Conservation (phyloP, 2,113 vertebrate species). For the Muntiacus muntjak region DNA sequence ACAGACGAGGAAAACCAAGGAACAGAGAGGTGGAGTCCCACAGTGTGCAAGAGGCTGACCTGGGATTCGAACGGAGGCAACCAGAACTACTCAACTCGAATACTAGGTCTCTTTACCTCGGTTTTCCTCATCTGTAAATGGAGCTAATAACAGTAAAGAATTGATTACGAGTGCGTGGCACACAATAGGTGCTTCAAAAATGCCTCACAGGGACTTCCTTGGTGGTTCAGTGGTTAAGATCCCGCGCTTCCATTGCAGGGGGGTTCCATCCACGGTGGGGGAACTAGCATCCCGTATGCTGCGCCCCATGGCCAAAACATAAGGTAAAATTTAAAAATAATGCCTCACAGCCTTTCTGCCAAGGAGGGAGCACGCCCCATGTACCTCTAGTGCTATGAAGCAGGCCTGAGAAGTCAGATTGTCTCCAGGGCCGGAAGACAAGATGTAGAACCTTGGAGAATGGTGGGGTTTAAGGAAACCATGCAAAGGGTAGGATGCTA, state of each 20-base stretch:
- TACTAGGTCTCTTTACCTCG: not conserved
- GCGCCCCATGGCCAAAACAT: not conserved
- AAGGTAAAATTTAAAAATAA: not conserved
- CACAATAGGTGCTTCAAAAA: not conserved
- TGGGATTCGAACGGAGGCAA: not conserved
- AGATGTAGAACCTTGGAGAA: not conserved
- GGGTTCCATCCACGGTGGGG: not conserved
- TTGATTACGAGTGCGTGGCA: not conserved
- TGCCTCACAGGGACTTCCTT: not conserved
- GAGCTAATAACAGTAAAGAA: not conserved
- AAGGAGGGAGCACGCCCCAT: rapidly evolving
- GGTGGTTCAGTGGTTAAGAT: not conserved
- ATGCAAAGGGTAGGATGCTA: not conserved
- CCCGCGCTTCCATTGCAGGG: not conserved
- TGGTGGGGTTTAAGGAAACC: not conserved
- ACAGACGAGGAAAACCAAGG: not conserved
- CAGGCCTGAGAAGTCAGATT: not conserved
- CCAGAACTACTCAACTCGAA: not conserved
- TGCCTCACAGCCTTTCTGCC: not conserved
- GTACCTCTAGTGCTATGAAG: not conserved
- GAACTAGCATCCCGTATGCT: not conserved
- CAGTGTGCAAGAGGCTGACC: not conserved
- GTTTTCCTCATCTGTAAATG: not conserved
- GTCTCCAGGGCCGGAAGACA: not conserved
- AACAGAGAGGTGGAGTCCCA: not conserved